phyloP scores from a whole-genome alignment of 2,113 vertebrate genomes.

The Egretta garzetta region DNA sequence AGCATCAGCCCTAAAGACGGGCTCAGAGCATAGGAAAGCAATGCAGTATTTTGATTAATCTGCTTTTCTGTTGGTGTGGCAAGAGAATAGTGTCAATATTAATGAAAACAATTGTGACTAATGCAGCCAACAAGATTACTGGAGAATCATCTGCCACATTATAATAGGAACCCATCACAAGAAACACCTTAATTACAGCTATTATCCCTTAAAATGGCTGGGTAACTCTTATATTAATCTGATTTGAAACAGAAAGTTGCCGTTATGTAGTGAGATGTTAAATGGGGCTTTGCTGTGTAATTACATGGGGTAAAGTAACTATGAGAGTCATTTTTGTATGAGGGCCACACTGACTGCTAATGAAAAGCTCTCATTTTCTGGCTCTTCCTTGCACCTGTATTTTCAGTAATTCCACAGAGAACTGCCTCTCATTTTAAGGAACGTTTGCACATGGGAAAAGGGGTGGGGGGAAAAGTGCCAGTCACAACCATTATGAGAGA shows the following conservation, averaged over 20 bases:
- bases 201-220: conserved; percentile 60
- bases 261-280: conserved; percentile 8
- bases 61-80: neutral
- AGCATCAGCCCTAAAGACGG: neutral
- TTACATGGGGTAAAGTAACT: conserved; percentile 12
- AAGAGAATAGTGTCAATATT: conserved; percentile 41
- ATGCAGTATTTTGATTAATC: conserved; percentile 44
- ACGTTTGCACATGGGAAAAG: neutral
- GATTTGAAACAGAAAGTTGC: conserved; percentile 53
- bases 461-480: neutral
- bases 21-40: neutral
- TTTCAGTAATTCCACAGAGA: conserved; percentile 14
- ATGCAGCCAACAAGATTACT: conserved; percentile 6
- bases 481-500: neutral
- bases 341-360: conserved; percentile 19
- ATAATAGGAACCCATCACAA: neutral
- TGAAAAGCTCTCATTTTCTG: conserved; percentile 43
- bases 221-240: conserved; percentile 40
- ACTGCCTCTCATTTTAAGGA: neutral
- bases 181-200: conserved; percentile 51
- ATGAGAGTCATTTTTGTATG: neutral
- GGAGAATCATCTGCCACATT: conserved; percentile 1
- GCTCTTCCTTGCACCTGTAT: neutral
- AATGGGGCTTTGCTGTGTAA: conserved; percentile 28
- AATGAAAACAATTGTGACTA: conserved; percentile 56